Conservation (phyloP, 2,113 vertebrate genomes). For the Percopsis transmontana region DNA sequence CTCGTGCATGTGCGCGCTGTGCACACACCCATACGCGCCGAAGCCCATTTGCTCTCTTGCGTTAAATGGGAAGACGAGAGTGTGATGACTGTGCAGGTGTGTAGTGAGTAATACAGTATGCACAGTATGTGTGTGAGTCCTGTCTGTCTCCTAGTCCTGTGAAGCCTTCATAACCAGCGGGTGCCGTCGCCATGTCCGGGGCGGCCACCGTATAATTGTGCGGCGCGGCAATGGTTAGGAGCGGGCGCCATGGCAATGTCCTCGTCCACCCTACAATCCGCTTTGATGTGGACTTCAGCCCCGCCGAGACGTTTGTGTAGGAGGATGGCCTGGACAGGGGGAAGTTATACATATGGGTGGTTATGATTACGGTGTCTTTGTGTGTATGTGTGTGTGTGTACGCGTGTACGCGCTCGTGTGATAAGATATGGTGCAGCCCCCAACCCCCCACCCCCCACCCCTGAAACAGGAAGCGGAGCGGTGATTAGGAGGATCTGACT, state of each 20-base stretch:
- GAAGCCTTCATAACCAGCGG: slow-evolving; percentile 18
- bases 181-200: slow-evolving; percentile 39
- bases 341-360: slow-evolving; percentile 27
- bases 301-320: slow-evolving; percentile 63
- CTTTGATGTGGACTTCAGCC: slow-evolving; percentile 63
- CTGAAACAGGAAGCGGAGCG: slow-evolving; percentile 58
- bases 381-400: neutral
- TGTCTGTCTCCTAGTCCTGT: slow-evolving; percentile 14
- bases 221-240: slow-evolving; percentile 10
- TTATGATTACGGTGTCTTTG: slow-evolving; percentile 15
- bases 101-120: neutral
- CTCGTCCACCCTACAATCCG: slow-evolving; percentile 66
- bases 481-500: slow-evolving; percentile 67
- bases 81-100: neutral
- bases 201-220: slow-evolving; percentile 21
- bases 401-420: neutral
- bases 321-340: slow-evolving; percentile 43
- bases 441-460: too few species aligned
- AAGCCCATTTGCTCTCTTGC: too few species aligned
- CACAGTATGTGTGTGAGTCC: slow-evolving; percentile 9
- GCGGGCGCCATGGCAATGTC: slow-evolving; percentile 27
- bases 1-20: too few species aligned
- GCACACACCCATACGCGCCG: neutral
- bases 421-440: neutral
- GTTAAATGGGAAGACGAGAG: too few species aligned